Base-by-base conservation (phyloP, 1,140 invertebrate genomes). In the Brachionus rotundiformis region DNA sequence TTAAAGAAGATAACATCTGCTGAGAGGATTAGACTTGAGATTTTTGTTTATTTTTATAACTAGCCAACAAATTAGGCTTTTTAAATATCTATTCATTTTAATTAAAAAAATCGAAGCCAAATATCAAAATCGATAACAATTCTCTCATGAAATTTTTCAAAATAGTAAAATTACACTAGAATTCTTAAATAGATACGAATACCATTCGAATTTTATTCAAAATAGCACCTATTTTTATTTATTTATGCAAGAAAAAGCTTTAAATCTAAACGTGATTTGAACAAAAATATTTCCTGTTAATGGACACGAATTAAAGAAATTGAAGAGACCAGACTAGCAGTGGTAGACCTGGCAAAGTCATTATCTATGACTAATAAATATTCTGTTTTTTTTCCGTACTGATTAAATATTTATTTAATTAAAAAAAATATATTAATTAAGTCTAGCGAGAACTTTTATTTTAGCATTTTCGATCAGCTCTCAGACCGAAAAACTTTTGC, bases 331-430 rank as follows among this genome's bases (percentile, higher is more conserved):
- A 36, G 16, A 33, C 31, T 31, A 31, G 29, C 11, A 33, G 27
- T 68, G 16, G 16, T 13, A 33, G 16, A 11, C 10, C 7, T 19
- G 19, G 19, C 5, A 33, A 68, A 68, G 29, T 36, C 29, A 68
- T 68, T 68, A 68, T 68, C 63, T 68, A 11, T 36, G 63, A 36
- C 63, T 68, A 68, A 68, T 31, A 8, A 23, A n/a, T 11, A 68
- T 36, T 68, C 16, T 36, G 47, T 54, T 33, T 68, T 68, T 36
- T 68, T 68, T 36, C 16, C 63, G 33, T 41, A 68, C 63, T 68
- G 63, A 68, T 68, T 68, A 68, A 68, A 68, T 68, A 68, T 68
- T 68, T 68, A 68, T 68, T 68, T 68, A 68, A 68, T 68, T 68
- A 68, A 68, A 68, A 41, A 65, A 68, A 36, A 68, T 33, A 68